These are phyloP conservation scores for Coregonus suidteri DNA, from an alignment of 2,797 vertebrate species.

Conservation along the genomic window DNA sequence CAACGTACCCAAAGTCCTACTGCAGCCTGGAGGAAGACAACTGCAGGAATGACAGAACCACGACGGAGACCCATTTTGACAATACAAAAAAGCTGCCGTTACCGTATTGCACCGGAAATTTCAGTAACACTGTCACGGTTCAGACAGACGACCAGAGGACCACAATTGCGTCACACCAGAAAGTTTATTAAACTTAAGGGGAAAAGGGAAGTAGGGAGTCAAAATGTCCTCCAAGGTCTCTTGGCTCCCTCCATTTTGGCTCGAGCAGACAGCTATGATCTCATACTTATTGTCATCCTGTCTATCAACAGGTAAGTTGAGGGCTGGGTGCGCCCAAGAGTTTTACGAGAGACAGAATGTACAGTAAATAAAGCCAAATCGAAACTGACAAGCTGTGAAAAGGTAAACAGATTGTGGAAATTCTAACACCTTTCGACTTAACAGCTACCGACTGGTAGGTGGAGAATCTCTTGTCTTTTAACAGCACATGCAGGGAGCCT, in stretches of 20 bases:
- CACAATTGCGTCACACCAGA: too few relatives aligned
- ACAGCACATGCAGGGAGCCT: constrained; percentile 24
- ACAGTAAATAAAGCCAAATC: constrained; percentile 14
- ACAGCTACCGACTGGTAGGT: constrained; percentile 12
- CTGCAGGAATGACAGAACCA: not conserved
- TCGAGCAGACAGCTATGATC: not conserved
- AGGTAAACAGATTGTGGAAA: constrained; percentile 34
- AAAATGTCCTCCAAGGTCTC: not conserved
- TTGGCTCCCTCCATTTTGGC: not conserved
- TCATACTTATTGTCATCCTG: not conserved
- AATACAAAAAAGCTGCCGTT: not conserved
- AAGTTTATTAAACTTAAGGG: too few relatives aligned
- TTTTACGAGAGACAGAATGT: not conserved
- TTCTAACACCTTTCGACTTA: constrained; percentile 34
- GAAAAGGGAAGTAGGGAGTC: too few relatives aligned
- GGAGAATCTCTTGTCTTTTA: constrained; percentile 15
- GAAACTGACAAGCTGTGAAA: constrained; percentile 9
- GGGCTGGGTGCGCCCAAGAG: not conserved
- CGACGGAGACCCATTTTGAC: not conserved
- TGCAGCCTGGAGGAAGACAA: constrained; percentile 23
- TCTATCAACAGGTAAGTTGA: not conserved
- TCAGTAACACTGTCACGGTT: too few relatives aligned
- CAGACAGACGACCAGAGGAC: too few relatives aligned
- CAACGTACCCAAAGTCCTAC: constrained; percentile 36
- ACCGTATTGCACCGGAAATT: not conserved